Percentiles rank a stretch among this genome's conserved stretches.
Evolutionary conservation across 2,888 invertebrate species (phyloP).

Genomic region (Heliconius erato): DNA sequence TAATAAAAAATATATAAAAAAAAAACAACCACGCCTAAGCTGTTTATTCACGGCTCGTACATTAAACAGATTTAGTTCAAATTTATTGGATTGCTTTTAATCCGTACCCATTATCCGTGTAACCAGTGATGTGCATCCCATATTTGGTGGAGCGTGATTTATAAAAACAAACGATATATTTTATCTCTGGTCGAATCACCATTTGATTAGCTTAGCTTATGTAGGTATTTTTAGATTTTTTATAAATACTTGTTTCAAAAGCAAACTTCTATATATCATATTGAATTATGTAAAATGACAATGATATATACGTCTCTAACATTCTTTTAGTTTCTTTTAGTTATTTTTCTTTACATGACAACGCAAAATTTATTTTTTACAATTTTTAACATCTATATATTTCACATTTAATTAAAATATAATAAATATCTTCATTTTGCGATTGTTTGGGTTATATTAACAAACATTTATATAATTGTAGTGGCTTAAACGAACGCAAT

Average conservation of each 20-base stretch:
- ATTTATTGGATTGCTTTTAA: conserved; percentile 53
- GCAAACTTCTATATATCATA: too few relatives aligned
- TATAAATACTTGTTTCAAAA: too few relatives aligned
- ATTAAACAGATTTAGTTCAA: conserved; percentile 50
- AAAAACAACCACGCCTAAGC: conserved; percentile 44
- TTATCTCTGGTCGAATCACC: background rate
- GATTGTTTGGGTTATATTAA: background rate
- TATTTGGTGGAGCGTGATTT: conserved; percentile 6
- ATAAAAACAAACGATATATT: conserved; percentile 8
- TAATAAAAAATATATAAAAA: background rate
- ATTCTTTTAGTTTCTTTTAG: too few relatives aligned
- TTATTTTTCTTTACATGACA: too few relatives aligned
- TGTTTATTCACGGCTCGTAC: conserved; percentile 47
- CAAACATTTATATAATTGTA: too few relatives aligned
- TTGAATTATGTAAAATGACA: too few relatives aligned
- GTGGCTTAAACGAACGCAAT: too few relatives aligned
- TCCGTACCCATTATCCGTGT: conserved; percentile 45
- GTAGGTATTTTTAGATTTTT: background rate
- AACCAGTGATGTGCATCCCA: conserved; percentile 38
- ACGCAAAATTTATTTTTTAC: too few relatives aligned
- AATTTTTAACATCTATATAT: too few relatives aligned
- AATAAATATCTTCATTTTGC: too few relatives aligned
- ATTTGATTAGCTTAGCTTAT: background rate
- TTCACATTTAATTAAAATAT: too few relatives aligned
- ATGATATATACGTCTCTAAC: too few relatives aligned